Evolutionary conservation across 2,888 invertebrate genomes (phyloP).

Genomic region (Exephanes ischioxanthus): DNA sequence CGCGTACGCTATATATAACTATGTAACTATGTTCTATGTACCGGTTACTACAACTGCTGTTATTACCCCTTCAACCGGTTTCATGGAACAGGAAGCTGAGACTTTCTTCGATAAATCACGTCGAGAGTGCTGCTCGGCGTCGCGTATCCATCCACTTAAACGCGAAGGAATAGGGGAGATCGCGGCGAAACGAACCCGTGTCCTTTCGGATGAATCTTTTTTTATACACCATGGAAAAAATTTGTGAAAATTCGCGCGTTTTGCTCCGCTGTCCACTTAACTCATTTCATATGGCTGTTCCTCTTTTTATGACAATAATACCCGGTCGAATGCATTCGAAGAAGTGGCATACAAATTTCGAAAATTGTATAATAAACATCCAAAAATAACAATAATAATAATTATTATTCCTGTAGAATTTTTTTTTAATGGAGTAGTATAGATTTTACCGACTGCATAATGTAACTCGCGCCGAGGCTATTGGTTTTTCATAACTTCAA

Average conservation of each 20-base stretch:
- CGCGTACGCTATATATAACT: not conserved
- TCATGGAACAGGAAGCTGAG: constrained; percentile 55
- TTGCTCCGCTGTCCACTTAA: no score
- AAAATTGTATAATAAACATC: no score
- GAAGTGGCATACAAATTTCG: no score
- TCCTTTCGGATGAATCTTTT: not conserved
- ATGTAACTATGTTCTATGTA: no score
- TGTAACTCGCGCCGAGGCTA: not conserved
- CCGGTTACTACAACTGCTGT: not conserved
- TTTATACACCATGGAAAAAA: not conserved
- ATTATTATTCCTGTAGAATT: not conserved
- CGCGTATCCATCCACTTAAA: not conserved
- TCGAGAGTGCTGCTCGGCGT: not conserved
- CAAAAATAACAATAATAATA: no score
- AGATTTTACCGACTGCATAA: not conserved
- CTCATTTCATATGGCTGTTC: no score
- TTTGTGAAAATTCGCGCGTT: no score
- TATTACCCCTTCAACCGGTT: constrained; percentile 34
- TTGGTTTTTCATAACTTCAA: not conserved
- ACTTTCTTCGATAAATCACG: constrained; percentile 64
- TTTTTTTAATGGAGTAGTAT: not conserved
- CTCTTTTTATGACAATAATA: no score
- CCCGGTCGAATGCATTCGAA: no score
- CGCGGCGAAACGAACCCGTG: no score
- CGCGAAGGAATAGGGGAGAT: no score